Evolutionary conservation across 1,140 invertebrate species (phyloP).

Genomic region (Penaeus japonicus): DNA sequence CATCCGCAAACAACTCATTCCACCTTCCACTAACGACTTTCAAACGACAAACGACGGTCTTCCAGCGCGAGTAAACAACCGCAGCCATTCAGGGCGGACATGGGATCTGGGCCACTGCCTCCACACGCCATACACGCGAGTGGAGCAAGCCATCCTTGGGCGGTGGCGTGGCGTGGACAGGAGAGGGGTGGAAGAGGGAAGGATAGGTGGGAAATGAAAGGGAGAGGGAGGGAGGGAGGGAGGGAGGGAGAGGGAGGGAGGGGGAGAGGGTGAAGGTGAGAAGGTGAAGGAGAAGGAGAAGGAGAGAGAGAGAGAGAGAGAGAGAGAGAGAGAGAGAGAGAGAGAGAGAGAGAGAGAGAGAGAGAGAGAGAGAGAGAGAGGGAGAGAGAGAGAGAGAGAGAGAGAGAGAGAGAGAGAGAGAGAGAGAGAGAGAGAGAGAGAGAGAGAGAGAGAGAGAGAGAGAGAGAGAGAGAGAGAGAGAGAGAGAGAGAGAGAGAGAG

Average conservation of each 20-base stretch:
- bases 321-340: conserved; percentile 15
- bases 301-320: not conserved
- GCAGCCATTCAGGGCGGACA: too few species aligned
- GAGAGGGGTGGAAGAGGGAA: not conserved
- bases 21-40: too few species aligned
- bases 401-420: not conserved
- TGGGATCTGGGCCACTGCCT: too few species aligned
- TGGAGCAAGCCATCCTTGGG: too few species aligned
- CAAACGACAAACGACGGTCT: too few species aligned
- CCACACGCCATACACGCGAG: too few species aligned
- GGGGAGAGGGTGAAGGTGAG: not conserved
- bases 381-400: not conserved
- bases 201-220: too few species aligned
- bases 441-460: not conserved
- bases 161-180: not conserved
- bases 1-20: too few species aligned
- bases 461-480: not conserved
- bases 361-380: not conserved
- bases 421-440: not conserved
- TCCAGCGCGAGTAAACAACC: too few species aligned
- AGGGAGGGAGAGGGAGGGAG: not conserved
- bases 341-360: conserved; percentile 23
- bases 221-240: not conserved
- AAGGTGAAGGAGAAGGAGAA: too few species aligned
- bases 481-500: too few species aligned